These are phyloP conservation scores for Varanus komodoensis DNA, from an alignment of 2,113 vertebrate species.

Conservation along the genomic window DNA sequence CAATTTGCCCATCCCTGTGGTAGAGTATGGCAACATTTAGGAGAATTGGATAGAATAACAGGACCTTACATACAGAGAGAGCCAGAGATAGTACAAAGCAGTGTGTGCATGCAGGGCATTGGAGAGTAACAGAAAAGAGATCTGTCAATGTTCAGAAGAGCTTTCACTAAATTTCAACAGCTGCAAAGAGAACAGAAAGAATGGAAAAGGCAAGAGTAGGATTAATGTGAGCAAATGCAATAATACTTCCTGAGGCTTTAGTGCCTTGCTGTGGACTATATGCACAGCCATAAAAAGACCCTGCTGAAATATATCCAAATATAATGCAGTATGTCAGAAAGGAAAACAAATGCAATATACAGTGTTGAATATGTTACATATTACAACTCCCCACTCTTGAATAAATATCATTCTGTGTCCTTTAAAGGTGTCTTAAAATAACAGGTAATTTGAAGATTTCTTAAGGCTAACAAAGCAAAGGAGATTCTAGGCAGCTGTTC, in stretches of 20 bases:
- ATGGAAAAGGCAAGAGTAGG: neutral
- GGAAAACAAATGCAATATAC: slow-evolving; percentile 19
- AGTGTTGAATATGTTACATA: neutral
- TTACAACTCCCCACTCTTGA: neutral
- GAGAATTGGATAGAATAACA: neutral
- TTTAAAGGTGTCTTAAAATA: slow-evolving; percentile 40
- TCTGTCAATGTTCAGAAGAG: neutral
- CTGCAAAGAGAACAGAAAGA: neutral
- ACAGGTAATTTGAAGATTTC: slow-evolving; percentile 42
- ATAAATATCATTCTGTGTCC: slow-evolving; percentile 7
- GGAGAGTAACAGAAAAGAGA: neutral
- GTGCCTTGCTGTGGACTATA: neutral
- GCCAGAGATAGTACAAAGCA: too few species aligned
- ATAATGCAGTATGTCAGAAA: neutral
- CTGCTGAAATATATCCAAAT: neutral
- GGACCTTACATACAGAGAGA: neutral
- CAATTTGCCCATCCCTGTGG: too few species aligned
- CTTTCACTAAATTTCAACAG: neutral
- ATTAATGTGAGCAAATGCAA: neutral
- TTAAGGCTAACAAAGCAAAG: slow-evolving; percentile 39
- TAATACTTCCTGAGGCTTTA: neutral
- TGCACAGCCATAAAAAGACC: slow-evolving; percentile 17
- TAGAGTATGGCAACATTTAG: neutral
- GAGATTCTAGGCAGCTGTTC: slow-evolving; percentile 48
- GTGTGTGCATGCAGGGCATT: neutral